These are phyloP conservation scores for Peucedramus taeniatus DNA, from an alignment of 2,113 vertebrate species.

Conservation along the genomic window DNA sequence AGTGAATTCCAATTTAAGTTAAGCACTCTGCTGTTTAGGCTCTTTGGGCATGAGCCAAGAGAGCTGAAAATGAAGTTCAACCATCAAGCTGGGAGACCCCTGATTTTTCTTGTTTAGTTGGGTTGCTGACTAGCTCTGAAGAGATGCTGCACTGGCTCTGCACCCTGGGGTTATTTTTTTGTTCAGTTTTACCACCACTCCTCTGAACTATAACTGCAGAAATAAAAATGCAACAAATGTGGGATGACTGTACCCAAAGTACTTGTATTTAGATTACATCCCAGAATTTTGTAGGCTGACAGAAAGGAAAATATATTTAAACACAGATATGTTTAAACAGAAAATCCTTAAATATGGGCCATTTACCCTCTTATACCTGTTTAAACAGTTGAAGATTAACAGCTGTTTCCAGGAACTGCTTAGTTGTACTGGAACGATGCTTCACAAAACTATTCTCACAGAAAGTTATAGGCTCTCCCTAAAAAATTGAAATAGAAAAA, in stretches of 20 bases:
- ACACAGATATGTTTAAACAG: not conserved
- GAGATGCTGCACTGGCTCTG: not conserved
- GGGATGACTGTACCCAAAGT: not conserved
- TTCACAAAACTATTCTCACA: constrained; percentile 92
- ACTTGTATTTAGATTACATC: not conserved
- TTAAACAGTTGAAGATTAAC: constrained; percentile 97
- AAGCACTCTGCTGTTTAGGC: not conserved
- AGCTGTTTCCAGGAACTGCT: constrained; percentile 90
- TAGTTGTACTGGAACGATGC: constrained; percentile 89
- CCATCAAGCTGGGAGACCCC: not conserved
- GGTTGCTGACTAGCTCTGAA: not conserved
- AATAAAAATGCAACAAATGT: not conserved
- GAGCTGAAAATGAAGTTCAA: not conserved
- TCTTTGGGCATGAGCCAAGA: not conserved
- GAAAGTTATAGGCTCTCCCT: constrained; percentile 95
- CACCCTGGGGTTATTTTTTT: not conserved
- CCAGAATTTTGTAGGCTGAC: not conserved
- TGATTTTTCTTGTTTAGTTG: not conserved
- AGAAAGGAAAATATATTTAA: not conserved
- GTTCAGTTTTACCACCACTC: not conserved
- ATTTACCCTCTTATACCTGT: constrained; percentile 80
- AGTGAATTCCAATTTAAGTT: not conserved
- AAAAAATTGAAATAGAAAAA: constrained; percentile 2
- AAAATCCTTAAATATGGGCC: not conserved
- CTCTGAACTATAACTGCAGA: not conserved